phyloP scores from a whole-genome alignment of 2,113 vertebrate species.

The Tricholaema leucomelas region DNA sequence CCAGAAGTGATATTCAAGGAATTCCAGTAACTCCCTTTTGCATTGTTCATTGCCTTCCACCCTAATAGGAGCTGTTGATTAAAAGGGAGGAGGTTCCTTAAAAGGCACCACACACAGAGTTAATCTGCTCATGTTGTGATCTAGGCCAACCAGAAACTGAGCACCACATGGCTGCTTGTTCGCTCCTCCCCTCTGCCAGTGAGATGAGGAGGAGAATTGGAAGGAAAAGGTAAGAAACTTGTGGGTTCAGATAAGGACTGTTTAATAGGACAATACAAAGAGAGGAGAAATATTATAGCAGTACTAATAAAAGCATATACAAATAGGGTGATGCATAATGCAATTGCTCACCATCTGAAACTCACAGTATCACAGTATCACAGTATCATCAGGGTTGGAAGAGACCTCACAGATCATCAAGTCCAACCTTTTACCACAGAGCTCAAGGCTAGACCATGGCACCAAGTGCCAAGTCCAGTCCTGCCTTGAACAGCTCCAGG shows the following conservation, averaged over 20 bases:
- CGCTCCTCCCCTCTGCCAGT: too few species aligned
- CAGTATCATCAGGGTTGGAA: too few species aligned
- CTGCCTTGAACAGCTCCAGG: too few species aligned
- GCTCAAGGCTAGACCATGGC: too few species aligned
- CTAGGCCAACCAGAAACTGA: neutral
- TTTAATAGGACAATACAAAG: neutral
- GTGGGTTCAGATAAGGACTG: neutral
- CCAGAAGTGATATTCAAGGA: neutral
- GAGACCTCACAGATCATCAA: too few species aligned
- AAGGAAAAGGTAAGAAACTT: neutral
- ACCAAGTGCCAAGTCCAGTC: too few species aligned
- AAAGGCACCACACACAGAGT: neutral
- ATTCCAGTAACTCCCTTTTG: conserved; percentile 38
- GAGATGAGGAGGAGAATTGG: too few species aligned
- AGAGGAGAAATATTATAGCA: neutral
- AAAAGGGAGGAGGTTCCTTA: neutral
- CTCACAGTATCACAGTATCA: too few species aligned
- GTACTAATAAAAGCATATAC: neutral
- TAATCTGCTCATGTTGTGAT: neutral
- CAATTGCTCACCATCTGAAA: neutral
- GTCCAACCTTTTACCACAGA: too few species aligned
- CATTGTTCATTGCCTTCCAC: neutral
- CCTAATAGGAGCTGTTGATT: neutral
- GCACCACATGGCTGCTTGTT: neutral
- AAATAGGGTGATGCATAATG: neutral